These are phyloP conservation scores for Struthio camelus DNA, from an alignment of 2,113 vertebrate species.

Conservation along the genomic window DNA sequence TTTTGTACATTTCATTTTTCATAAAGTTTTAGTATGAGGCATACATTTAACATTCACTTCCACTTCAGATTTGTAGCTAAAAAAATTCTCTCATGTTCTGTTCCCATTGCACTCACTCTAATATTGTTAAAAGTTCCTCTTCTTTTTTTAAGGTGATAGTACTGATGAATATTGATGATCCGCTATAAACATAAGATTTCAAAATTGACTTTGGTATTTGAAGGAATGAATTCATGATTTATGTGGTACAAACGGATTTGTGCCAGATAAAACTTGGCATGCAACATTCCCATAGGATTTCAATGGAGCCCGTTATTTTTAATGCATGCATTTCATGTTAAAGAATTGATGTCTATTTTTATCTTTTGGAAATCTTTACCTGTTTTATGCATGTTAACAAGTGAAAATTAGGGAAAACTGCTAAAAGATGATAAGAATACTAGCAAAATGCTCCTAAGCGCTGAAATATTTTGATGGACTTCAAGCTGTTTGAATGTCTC, in stretches of 20 bases:
- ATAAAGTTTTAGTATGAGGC: constrained; percentile 74
- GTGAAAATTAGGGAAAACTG: constrained; percentile 15
- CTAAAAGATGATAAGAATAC: not conserved
- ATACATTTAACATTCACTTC: constrained; percentile 74
- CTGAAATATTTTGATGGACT: not conserved
- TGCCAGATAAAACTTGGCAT: constrained; percentile 57
- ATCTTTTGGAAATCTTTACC: constrained; percentile 41
- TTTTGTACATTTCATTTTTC: constrained; percentile 82
- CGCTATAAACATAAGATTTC: constrained; percentile 56
- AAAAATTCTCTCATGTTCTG: constrained; percentile 29
- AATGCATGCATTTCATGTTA: not conserved
- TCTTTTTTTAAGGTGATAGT: constrained; percentile 3
- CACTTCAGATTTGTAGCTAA: constrained; percentile 76
- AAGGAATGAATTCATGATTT: constrained; percentile 51
- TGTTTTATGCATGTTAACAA: constrained; percentile 17
- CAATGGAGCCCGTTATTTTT: constrained; percentile 38
- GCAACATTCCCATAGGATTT: not conserved
- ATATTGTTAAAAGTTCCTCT: constrained; percentile 51
- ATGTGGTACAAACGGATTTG: constrained; percentile 48
- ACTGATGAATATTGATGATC: constrained; percentile 58
- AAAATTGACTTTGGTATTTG: constrained; percentile 46
- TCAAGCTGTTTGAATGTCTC: not conserved
- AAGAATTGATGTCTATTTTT: not conserved
- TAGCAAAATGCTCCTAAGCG: not conserved
- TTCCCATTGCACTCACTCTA: constrained; percentile 53